These are phyloP conservation scores for Hippocampus guttulatus DNA, from an alignment of 2,113 vertebrate species.

Conservation along the genomic window DNA sequence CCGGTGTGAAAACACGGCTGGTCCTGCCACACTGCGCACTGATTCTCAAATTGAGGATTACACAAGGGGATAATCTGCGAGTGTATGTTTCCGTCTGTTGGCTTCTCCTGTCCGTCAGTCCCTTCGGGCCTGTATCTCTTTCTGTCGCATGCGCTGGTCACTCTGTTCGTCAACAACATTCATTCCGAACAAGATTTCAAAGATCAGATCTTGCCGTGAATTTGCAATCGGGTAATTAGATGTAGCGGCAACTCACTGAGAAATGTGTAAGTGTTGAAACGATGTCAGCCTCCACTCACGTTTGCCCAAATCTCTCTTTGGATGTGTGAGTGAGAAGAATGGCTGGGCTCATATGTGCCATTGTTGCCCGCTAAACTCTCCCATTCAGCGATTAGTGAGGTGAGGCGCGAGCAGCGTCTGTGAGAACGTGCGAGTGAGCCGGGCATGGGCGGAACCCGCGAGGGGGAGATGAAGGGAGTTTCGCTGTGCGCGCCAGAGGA, in stretches of 20 bases:
- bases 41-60: conserved; percentile 63
- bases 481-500: conserved; percentile 5
- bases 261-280: neutral
- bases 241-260: neutral
- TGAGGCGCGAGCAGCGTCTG: conserved; percentile 45
- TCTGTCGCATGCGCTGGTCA: neutral
- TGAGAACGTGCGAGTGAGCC: conserved; percentile 31
- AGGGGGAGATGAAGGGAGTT: conserved; percentile 20
- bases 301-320: neutral
- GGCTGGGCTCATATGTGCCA: conserved; percentile 58
- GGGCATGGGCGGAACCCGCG: conserved; percentile 37
- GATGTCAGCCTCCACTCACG: neutral
- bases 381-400: conserved; percentile 64
- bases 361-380: conserved; percentile 58
- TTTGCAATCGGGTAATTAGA: no score
- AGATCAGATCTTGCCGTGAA: no score
- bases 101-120: conserved; percentile 9
- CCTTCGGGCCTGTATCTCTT: conserved; percentile 15
- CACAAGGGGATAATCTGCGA: conserved; percentile 61
- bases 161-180: neutral
- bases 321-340: conserved; percentile 22
- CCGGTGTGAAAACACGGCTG: conserved; percentile 54
- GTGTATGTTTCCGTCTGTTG: conserved; percentile 30
- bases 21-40: conserved; percentile 47
- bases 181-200: no score